Evolutionary conservation across 2,888 invertebrate genomes (phyloP), one percentile per base, ranked within the genome.

Genomic region (Caenorhabditis sulstoni): DNA sequence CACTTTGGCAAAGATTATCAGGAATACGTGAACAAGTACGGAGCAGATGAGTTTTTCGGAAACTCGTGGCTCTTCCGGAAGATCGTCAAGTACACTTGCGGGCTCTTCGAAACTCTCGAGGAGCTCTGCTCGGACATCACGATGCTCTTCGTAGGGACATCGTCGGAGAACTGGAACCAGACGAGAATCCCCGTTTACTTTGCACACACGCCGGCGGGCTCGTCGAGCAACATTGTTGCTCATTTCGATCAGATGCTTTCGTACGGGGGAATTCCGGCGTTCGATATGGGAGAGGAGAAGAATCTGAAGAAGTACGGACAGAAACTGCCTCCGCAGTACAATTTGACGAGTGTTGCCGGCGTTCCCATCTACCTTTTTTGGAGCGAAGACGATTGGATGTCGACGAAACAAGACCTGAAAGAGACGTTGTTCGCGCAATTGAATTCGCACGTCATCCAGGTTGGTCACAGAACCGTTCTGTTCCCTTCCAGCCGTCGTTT

Each of bases 101-200:
- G 71, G 8, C 29, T 78, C 16, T 78, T 71, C 20, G 57, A 67
- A 14, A 55, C 73, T n/a, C 37, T 78, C 5, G 71, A 73, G 41
- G 73, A 78, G 41, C 39, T 78, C 3, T 78, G 73, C 37, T 78
- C 78, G 0, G 78, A 73, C 35, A 50, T 73, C 39, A 61, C 57
- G 0, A n/a, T 57, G 9, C 18, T 62, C 14, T 71, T 78, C 39
- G 67, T 78, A 2, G 78, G 78, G 14, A 66, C 73, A 1, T n/a
- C 45, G 0, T 41, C 57, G 16, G 49, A 55, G 0, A 55, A 66
- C 20, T 78, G 71, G 71, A 73, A 78, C 52, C 85, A 91, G 91
- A 91, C 90, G 41, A 90, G 92, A 3, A 74, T 92, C 12, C 91
- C 91, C 14, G 91, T 92, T 3, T 92, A 91, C 74, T 77, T 91